Percentiles rank a stretch among this genome's conserved stretches.
Conservation (phyloP, 2,113 vertebrate genomes). For the Potamarius usumacintae region DNA sequence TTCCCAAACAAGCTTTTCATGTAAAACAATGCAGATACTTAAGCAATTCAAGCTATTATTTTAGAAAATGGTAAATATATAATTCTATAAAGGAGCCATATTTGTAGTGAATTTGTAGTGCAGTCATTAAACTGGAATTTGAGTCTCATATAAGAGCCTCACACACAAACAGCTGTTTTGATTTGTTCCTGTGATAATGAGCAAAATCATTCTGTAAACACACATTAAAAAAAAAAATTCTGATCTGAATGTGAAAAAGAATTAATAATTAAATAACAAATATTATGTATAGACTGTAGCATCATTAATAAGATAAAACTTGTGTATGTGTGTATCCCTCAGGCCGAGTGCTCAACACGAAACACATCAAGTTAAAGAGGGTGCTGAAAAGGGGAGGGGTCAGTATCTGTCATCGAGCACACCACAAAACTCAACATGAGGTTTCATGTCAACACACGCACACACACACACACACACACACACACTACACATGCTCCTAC, state of each 20-base stretch:
- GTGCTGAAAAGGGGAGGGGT: slow-evolving; percentile 66
- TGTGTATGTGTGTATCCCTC: slow-evolving; percentile 18
- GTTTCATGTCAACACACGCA: slow-evolving; percentile 59
- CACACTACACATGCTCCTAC: slow-evolving; percentile 13
- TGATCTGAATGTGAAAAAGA: not conserved
- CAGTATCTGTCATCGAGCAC: slow-evolving; percentile 60
- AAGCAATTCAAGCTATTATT: not conserved
- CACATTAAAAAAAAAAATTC: not conserved
- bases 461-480: slow-evolving; percentile 9
- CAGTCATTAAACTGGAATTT: slow-evolving; percentile 12
- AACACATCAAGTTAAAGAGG: slow-evolving; percentile 70
- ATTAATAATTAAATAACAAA: not conserved
- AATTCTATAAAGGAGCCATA: not conserved
- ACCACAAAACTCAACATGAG: slow-evolving; percentile 65
- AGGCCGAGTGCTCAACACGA: slow-evolving; percentile 65
- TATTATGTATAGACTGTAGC: not conserved
- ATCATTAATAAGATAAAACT: not conserved
- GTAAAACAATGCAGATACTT: not conserved
- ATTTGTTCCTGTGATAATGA: not conserved
- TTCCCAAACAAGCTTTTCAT: not conserved
- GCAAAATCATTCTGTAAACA: not conserved
- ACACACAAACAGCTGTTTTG: not conserved
- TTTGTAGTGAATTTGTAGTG: slow-evolving; percentile 16
- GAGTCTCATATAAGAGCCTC: not conserved
- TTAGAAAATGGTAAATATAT: not conserved